These are phyloP conservation scores for Microcebus ravelobensis DNA, from an alignment of 2,113 vertebrate species.

Conservation along the genomic window DNA sequence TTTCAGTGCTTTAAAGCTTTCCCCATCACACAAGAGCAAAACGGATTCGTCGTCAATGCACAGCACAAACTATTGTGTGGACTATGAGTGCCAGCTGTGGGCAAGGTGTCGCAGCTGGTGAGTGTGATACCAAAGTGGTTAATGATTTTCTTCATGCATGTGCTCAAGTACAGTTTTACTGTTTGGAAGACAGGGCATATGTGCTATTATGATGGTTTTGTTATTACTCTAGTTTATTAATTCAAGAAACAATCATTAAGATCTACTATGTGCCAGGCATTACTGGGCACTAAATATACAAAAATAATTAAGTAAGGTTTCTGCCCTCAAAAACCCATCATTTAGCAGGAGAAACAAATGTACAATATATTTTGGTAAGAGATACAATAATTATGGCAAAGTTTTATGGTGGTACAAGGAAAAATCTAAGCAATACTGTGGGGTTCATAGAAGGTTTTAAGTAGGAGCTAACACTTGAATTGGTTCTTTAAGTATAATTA, in stretches of 20 bases:
- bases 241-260: not conserved
- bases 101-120: no score
- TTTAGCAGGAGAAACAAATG: not conserved
- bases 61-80: no score
- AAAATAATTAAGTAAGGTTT: not conserved
- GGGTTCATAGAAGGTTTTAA: not conserved
- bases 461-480: not conserved
- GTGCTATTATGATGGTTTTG: not conserved
- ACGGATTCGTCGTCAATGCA: no score
- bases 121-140: not conserved
- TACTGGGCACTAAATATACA: not conserved
- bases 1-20: no score
- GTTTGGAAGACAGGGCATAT: not conserved
- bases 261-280: no score
- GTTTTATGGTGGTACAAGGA: not conserved
- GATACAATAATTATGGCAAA: not conserved
- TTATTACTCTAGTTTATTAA: conserved; percentile 19
- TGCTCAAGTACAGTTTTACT: not conserved
- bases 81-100: no score
- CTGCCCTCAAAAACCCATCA: not conserved
- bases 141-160: not conserved
- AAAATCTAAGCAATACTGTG: not conserved
- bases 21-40: no score
- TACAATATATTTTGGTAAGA: not conserved
- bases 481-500: not conserved